Evolutionary conservation across 2,888 invertebrate species (phyloP), one percentile per base, ranked within the genome.

Genomic region (Coenonympha glycerion): DNA sequence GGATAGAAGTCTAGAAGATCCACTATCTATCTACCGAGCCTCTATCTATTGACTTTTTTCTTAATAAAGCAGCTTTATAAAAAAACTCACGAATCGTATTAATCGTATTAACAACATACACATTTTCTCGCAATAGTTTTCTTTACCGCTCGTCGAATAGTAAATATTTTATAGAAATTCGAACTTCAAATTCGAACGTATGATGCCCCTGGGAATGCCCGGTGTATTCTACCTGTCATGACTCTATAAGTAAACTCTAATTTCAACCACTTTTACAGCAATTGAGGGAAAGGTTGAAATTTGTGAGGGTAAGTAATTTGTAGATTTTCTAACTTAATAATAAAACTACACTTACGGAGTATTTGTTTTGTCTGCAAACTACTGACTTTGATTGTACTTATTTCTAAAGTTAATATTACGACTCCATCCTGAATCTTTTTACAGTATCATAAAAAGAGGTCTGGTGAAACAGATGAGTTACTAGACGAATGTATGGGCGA

Each of bases 391-490:
- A n/a, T n/a, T n/a, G n/a, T n/a, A n/a, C n/a, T n/a, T n/a, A n/a
- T n/a, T n/a, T n/a, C n/a, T n/a, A n/a, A n/a, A n/a, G 48, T 52
- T 48, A 19, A 51, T 42, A 47, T 55, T 51, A 44, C 24, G 41
- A 39, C 49, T 30, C 53, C 52, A 53, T 47, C 49, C 37, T 42
- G 34, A 45, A 48, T 49, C 53, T 47, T 49, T 59, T 57, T 55
- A 53, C 53, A 55, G 49, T 39, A n/a, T n/a, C n/a, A n/a, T 49
- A 39, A 41, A 40, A 41, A 40, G 47, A 51, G 47, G 47, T 37
- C 47, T 53, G 57, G n/a, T n/a, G n/a, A n/a, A n/a, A n/a, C n/a
- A n/a, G n/a, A 57, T 53, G 57, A 55, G 52, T 47, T 59, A 52
- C 45, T 48, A 48, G 58, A 59, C 48, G 49, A 46, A 57, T 55